A percentile compares a stretch with the other conserved stretches of the same genome.
Evolutionary conservation across 1,140 invertebrate species (phyloP).

Genomic region (Trichonephila inaurata): DNA sequence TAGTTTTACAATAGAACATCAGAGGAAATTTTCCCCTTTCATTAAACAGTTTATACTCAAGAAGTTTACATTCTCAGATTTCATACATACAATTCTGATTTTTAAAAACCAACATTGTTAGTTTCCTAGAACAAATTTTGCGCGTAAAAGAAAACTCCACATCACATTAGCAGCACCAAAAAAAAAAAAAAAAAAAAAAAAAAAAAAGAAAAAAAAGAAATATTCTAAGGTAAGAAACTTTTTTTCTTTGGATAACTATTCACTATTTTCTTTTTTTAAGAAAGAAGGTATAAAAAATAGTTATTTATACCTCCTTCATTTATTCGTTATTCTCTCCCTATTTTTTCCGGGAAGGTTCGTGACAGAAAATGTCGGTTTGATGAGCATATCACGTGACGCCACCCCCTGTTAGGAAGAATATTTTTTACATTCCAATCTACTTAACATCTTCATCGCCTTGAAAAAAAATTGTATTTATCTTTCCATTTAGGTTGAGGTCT

Average conservation of each 20-base stretch:
- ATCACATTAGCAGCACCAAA: neutral
- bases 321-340: neutral
- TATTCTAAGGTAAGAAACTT: neutral
- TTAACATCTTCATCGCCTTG: constrained; percentile 41
- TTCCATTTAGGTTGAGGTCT: neutral
- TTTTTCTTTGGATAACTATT: neutral
- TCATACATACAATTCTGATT: too few species aligned
- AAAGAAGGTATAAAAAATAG: neutral
- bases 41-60: too few species aligned
- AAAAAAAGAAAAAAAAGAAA: neutral
- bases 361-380: constrained; percentile 24
- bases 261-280: neutral
- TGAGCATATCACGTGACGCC: constrained; percentile 41
- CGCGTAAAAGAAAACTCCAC: neutral
- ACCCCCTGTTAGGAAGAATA: neutral
- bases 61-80: too few species aligned
- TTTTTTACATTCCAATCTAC: constrained; percentile 18
- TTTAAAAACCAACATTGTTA: neutral
- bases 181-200: neutral
- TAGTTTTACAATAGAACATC: too few species aligned
- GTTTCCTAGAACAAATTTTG: neutral
- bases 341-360: neutral
- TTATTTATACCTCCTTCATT: constrained; percentile 38
- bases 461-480: neutral
- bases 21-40: too few species aligned